Percentiles rank a stretch among this genome's conserved stretches.
These are phyloP conservation scores for Meloidogyne chitwoodi DNA, from an alignment of 1,140 invertebrate genomes.

Conservation along the genomic window DNA sequence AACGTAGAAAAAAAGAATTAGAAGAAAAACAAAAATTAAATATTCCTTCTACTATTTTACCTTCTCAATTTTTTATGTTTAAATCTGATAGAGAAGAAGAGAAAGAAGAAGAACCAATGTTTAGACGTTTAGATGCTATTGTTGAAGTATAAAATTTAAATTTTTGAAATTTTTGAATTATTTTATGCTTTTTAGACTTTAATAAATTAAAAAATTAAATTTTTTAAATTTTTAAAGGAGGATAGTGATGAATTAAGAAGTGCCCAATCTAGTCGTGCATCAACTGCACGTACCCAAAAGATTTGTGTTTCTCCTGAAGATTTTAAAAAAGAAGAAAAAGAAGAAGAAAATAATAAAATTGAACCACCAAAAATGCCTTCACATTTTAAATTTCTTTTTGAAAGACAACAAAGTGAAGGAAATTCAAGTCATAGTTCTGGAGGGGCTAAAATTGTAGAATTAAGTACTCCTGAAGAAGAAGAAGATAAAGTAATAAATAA, in stretches of 20 bases:
- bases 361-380: neutral
- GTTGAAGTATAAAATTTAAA: conserved; percentile 9
- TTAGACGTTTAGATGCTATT: conserved; percentile 18
- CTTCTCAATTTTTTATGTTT: neutral
- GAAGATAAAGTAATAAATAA: neutral
- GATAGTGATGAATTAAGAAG: conserved; percentile 39
- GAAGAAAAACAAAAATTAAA: neutral
- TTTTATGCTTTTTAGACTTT: too few relatives aligned
- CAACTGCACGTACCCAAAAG: conserved; percentile 12
- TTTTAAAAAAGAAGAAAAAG: neutral
- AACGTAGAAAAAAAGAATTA: neutral
- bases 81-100: neutral
- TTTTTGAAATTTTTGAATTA: too few relatives aligned
- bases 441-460: neutral
- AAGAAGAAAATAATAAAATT: neutral
- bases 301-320: neutral
- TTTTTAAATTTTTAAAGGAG: conserved; percentile 40
- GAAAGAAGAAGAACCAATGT: neutral
- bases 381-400: conserved; percentile 2
- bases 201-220: neutral
- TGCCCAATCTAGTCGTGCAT: conserved; percentile 29
- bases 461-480: conserved; percentile 1
- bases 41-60: too few relatives aligned
- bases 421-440: neutral
- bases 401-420: conserved; percentile 5